Conservation (phyloP, 2,888 invertebrate species). For the Masnerella sp. region DNA sequence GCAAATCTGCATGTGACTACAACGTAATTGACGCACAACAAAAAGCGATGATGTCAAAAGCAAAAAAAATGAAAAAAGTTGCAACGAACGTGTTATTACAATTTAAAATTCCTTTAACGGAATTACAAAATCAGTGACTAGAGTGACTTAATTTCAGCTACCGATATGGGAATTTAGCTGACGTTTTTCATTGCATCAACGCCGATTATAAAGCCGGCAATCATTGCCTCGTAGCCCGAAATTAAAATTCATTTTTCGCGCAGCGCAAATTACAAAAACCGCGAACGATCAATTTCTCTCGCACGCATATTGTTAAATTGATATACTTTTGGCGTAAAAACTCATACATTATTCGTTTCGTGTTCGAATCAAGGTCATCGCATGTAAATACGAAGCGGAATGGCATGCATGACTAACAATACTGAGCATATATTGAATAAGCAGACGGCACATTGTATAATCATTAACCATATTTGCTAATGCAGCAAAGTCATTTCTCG, state of each 20-base stretch:
- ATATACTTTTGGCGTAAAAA: conserved; percentile 39
- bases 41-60: background rate
- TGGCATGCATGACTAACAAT: conserved; percentile 48
- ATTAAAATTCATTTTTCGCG: conserved; percentile 20
- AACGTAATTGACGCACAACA: background rate
- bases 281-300: conserved; percentile 29
- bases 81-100: background rate
- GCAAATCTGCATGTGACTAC: background rate
- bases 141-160: conserved; percentile 18
- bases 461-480: conserved; percentile 50
- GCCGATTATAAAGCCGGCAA: background rate
- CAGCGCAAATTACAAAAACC: conserved; percentile 14
- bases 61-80: background rate
- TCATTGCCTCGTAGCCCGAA: background rate
- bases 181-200: conserved; percentile 16
- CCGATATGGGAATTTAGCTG: conserved; percentile 13
- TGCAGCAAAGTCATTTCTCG: conserved; percentile 31
- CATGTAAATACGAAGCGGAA: conserved; percentile 42
- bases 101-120: background rate
- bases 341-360: conserved; percentile 32
- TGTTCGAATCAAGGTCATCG: conserved; percentile 39
- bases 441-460: conserved; percentile 55
- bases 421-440: conserved; percentile 44
- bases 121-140: conserved; percentile 8
- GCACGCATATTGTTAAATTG: conserved; percentile 26